Base-by-base conservation (phyloP, 1,140 invertebrate genomes). In the Aphaenogaster rudis region DNA sequence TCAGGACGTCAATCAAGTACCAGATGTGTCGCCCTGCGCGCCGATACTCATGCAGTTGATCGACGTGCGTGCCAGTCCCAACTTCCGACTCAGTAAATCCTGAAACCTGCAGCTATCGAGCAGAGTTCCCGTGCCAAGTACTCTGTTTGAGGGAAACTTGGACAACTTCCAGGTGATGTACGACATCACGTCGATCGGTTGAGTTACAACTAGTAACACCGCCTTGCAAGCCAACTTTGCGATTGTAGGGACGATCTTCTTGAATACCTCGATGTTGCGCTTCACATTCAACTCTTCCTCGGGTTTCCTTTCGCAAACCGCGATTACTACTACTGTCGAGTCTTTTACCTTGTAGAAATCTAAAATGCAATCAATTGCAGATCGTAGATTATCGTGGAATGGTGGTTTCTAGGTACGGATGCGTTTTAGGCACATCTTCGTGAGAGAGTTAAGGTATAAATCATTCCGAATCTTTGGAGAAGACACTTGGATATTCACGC, bases 81-180 rank as follows among this genome's bases (percentile, higher is more conserved):
- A 91, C 90, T 95, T 96, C 90, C 97, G 94, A 39, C 96, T 96
- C 36, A 97, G 93, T 66, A 96, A 94, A 92, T 96, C 96, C 48
- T 96, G 96, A 92, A 97, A 96, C 86, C 97, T 95, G 67, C 96
- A 94, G 21, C 96, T 96, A 88, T 97, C 97, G 15, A 97, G 93
- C 89, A 96, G 96, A 6, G 97, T 97, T 21, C 97, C 97, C 48
- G 96, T 96, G n/a, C 97, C 97, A 85, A 97, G 96, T 8, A 97
- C 96, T 36, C 96, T 94, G 91, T 96, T 95, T 36, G 95, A 94
- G 33, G 96, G 96, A 64, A 97, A 95, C 64, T 96, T 97, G 88
- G 96, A 97, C 64, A 97, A 87, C 91, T 97, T 97, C 96, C 97
- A 97, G 7, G 97, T 96, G 61, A 97, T 96, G 93, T 97, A 97